A percentile compares a stretch with the other conserved stretches of the same genome.
These are phyloP conservation scores for Microcebus griseorufus DNA, from an alignment of 2,113 vertebrate species.

Conservation along the genomic window DNA sequence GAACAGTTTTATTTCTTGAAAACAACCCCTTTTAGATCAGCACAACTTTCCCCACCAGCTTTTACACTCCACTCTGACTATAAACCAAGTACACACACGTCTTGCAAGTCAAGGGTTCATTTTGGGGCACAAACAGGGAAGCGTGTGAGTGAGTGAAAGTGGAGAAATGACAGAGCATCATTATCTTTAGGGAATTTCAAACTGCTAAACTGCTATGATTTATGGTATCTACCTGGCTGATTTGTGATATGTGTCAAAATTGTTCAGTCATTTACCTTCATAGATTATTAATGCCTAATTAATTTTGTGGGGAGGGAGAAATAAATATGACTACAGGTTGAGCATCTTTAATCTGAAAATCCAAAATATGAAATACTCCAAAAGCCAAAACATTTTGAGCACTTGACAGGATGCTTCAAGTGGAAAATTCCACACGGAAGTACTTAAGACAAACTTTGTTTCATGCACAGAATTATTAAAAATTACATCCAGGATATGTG, in stretches of 20 bases:
- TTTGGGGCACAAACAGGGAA: neutral
- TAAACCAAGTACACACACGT: neutral
- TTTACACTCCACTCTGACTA: neutral
- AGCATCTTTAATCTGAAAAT: neutral
- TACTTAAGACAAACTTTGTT: neutral
- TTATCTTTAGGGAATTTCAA: neutral
- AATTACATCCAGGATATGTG: neutral
- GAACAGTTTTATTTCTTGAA: slow-evolving; percentile 30
- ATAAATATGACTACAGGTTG: neutral
- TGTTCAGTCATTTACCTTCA: neutral
- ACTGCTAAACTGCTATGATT: neutral
- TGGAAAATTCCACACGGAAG: neutral
- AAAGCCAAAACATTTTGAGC: neutral
- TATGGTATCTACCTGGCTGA: neutral
- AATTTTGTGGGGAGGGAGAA: neutral
- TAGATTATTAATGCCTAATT: neutral
- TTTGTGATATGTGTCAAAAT: neutral
- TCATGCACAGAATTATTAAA: neutral
- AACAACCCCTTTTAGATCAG: neutral
- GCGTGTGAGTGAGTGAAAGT: neutral
- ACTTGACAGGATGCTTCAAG: neutral
- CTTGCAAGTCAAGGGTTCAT: neutral
- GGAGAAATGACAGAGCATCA: neutral
- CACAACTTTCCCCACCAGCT: neutral
- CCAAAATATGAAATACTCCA: neutral